A percentile compares a stretch with the other conserved stretches of the same genome.
Conservation (phyloP, 2,888 invertebrate species). For the Microdon myrmicae region DNA sequence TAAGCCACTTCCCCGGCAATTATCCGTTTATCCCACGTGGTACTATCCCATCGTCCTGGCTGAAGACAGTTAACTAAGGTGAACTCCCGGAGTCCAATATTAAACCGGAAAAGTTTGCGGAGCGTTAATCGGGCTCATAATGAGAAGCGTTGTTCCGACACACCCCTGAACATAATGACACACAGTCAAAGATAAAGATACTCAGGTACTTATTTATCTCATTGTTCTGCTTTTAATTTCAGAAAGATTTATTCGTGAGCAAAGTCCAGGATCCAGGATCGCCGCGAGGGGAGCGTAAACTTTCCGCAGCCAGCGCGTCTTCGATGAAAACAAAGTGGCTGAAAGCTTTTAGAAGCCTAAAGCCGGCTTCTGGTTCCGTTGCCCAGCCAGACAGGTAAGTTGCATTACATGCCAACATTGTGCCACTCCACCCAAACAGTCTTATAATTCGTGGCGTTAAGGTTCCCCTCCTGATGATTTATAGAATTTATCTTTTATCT, state of each 20-base stretch:
- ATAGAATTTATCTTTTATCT: slow-evolving; percentile 24
- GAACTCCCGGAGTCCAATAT: too few relatives aligned
- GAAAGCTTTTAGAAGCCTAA: slow-evolving; percentile 94
- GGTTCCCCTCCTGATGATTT: slow-evolving; percentile 12
- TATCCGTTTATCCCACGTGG: too few relatives aligned
- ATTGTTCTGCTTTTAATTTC: slow-evolving; percentile 63
- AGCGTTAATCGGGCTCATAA: slow-evolving; percentile 33
- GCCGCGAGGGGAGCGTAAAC: slow-evolving; percentile 78
- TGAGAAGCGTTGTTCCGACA: slow-evolving; percentile 16
- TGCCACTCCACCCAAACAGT: slow-evolving; percentile 23
- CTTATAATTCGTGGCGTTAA: slow-evolving; percentile 12
- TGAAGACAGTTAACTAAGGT: too few relatives aligned
- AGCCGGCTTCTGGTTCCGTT: slow-evolving; percentile 76
- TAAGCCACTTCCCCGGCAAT: too few relatives aligned
- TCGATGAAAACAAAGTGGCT: slow-evolving; percentile 98
- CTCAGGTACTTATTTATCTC: slow-evolving; percentile 3
- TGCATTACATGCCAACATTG: slow-evolving; percentile 17
- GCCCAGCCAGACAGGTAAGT: slow-evolving; percentile 74
- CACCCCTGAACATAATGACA: too few relatives aligned
- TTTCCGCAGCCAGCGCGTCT: slow-evolving; percentile 85
- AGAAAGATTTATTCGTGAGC: slow-evolving; percentile 87
- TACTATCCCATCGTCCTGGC: too few relatives aligned
- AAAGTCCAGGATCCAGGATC: slow-evolving; percentile 79
- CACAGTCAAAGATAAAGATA: not conserved
- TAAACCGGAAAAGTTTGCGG: slow-evolving; percentile 34